Percentiles rank a stretch among this genome's conserved stretches.
Conservation (phyloP, 1,140 invertebrate genomes). For the Drosophila littoralis region DNA sequence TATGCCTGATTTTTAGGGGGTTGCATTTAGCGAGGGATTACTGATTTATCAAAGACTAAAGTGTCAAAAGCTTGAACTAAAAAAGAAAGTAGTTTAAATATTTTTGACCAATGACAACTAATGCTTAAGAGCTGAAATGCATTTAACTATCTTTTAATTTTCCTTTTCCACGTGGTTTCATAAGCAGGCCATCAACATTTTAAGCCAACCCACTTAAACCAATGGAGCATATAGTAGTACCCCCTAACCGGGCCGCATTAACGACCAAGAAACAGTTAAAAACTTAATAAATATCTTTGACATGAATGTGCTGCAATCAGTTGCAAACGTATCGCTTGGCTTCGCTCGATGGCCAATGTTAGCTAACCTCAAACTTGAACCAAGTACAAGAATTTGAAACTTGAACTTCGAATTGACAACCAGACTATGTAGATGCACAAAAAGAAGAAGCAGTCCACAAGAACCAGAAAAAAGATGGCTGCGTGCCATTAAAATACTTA, state of each 20-base stretch:
- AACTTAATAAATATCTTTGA: slow-evolving; percentile 48
- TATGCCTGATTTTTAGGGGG: no score
- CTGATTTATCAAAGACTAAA: no score
- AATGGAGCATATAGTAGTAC: slow-evolving; percentile 45
- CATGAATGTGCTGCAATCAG: slow-evolving; percentile 54
- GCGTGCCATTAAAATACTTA: slow-evolving; percentile 67
- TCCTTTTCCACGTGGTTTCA: slow-evolving; percentile 4
- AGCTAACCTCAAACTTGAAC: slow-evolving; percentile 66
- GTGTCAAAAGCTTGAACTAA: no score
- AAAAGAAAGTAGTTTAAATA: no score
- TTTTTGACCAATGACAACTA: not conserved
- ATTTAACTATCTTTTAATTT: slow-evolving; percentile 1
- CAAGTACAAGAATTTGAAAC: slow-evolving; percentile 45
- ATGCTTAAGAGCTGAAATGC: not conserved
- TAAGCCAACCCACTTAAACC: slow-evolving; percentile 33
- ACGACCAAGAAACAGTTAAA: slow-evolving; percentile 42
- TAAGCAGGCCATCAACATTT: slow-evolving; percentile 1
- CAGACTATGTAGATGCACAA: slow-evolving; percentile 24
- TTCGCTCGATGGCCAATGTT: slow-evolving; percentile 25
- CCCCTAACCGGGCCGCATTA: slow-evolving; percentile 19
- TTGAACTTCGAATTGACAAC: slow-evolving; percentile 71
- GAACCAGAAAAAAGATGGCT: slow-evolving; percentile 50
- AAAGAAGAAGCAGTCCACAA: not conserved
- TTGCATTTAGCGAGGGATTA: no score
- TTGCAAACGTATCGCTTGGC: slow-evolving; percentile 58